Base-by-base conservation (phyloP, 2,888 invertebrate genomes). In the Hydrotaea diabolus region DNA sequence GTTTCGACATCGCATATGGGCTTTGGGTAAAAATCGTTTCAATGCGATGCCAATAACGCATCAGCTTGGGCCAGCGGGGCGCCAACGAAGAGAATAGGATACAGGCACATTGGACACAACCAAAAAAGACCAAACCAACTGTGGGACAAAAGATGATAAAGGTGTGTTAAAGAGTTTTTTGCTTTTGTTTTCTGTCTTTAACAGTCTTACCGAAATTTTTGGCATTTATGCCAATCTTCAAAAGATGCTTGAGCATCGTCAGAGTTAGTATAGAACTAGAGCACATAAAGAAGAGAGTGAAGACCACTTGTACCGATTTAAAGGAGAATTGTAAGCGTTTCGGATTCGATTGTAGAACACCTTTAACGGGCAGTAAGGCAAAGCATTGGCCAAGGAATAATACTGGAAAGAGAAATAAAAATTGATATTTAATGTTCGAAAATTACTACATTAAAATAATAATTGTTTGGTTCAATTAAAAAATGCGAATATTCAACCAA, bases 301-400 rank as follows among this genome's bases (percentile, higher is more conserved):
- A 23, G 2, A 91, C 2, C 79, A 89, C 88, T 74, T 87, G 89
- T 1, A 88, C 1, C 0, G 92, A 90, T 73, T 87, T 89, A 5
- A 89, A 85, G 5, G 88, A 82, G 73, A 92, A 92, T 0, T 87
- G 88, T 13, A 91, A 43, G 13, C 87, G 85, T 19, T 88, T 88
- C 0, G 91, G 92, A 88, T 93, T 93, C 0, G 91, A 77, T 1
- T 91, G 90, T 46, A 89, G 90, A 0, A 94, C 87, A 0, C 94
- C 94, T 71, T 89, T 88, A 0, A 94, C 92, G 0, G 94, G 94
- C 90, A 94, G 91, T 49, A 94, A 80, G 2, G 93, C 93, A 82
- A 94, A 94, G 49, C 92, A 93, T 88, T 94, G 94, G 0, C 93
- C 94, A 75, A 94, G 66, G 59, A 93, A 86, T 66, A 94, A 90